phyloP scores from a whole-genome alignment of 2,888 invertebrate species.

The Orchesellides sinensis region DNA sequence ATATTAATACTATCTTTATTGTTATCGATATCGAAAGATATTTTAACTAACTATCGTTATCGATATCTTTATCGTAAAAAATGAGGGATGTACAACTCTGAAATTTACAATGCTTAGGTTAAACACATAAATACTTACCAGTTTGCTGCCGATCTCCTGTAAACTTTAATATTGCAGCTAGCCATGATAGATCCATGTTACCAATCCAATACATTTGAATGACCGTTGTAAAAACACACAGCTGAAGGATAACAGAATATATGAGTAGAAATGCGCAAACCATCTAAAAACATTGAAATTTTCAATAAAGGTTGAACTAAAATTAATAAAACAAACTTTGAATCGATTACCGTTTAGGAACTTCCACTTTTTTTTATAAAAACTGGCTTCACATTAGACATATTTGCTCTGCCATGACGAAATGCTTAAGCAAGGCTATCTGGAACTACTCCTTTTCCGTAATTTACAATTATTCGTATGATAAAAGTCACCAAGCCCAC shows the following conservation, averaged over 20 bases:
- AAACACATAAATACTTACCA: conserved; percentile 80
- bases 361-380: conserved; percentile 56
- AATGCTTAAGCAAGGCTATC: conserved; percentile 78
- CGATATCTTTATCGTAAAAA: too few relatives aligned
- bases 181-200: conserved; percentile 77
- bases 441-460: too few relatives aligned
- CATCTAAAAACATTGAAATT: conserved; percentile 78
- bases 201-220: conserved; percentile 79
- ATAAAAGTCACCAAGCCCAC: too few relatives aligned
- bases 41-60: too few relatives aligned
- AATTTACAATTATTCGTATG: too few relatives aligned
- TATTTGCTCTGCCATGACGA: conserved; percentile 83
- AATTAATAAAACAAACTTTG: background rate
- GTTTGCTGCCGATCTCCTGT: conserved; percentile 77
- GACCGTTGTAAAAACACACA: conserved; percentile 79
- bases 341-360: conserved; percentile 81
- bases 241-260: conserved; percentile 82
- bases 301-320: background rate
- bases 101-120: background rate
- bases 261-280: conserved; percentile 89
- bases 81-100: too few relatives aligned
- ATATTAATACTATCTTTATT: too few relatives aligned
- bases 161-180: conserved; percentile 79
- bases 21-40: too few relatives aligned
- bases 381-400: conserved; percentile 79